Base-by-base conservation (phyloP, 2,797 vertebrate species). In the Myripristis murdjan region DNA sequence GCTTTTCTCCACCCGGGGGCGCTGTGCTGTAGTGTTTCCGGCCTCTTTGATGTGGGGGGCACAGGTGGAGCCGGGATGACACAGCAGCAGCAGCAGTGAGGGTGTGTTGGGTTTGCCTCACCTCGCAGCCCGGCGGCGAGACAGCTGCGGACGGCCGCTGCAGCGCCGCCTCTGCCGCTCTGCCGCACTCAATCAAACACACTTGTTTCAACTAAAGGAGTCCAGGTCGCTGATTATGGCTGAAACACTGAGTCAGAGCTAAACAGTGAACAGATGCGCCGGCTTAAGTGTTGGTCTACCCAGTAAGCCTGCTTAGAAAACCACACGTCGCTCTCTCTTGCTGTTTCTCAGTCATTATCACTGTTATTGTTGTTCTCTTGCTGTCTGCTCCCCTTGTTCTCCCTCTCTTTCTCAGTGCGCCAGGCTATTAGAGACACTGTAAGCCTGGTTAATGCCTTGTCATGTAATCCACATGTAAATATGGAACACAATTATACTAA, bases 1-100 rank as follows among this genome's bases (percentile, higher is more conserved):
- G 3, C 1, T n/a, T 62, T 48, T 26, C 12, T 77, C 92, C 91
- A 93, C 83, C 72, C 82, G 90, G 92, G 82, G 90, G 85, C 78
- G 83, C 85, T 88, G 83, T 82, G 84, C 63, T 75, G 86, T 86
- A 91, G 90, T 85, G 78, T 90, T 89, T 90, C 51, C 75, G 72
- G 55, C 71, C 61, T 63, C 72, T 72, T 55, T 73, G 66, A 70
- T 77, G 79, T 70, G 66, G 78, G 76, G 83, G 75, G 76, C 69
- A 75, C 84, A 90, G 89, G 85, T 91, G 84, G 66, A 79, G 60
- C 44, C 62, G 55, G 33, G 82, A 83, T 61, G 73, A 63, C 24
- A 20, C 77, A 61, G 76, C 77, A 53, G 16, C 14, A n/a, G n/a
- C n/a, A n/a, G n/a, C n/a, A n/a, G 22, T 12, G 0, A 72, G 74